Conservation (phyloP, 2,888 invertebrate genomes). For the Drosophila acutilabella region DNA sequence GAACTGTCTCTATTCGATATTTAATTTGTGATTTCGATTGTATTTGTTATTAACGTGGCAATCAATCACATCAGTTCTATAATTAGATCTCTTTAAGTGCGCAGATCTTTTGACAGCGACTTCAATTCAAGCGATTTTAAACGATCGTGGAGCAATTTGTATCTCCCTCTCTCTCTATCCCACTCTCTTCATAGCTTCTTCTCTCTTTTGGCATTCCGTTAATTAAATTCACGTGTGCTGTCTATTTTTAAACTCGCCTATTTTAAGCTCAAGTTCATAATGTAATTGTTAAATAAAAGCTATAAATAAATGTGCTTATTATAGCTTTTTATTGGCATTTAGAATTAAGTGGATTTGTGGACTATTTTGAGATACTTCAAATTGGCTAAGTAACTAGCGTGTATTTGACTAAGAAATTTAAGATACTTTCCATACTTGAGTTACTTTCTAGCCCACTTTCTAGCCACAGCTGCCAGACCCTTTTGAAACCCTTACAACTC, state of each 20-base stretch:
- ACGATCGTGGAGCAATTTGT: not conserved
- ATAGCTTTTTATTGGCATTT: not conserved
- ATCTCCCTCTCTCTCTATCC: not conserved
- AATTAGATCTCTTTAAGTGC: slow-evolving; percentile 25
- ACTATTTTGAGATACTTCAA: not conserved
- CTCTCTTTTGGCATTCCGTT: not conserved
- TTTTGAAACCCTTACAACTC: not conserved
- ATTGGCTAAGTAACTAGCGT: too few relatives aligned
- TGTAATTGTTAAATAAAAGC: slow-evolving; percentile 6
- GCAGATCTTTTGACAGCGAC: slow-evolving; percentile 35
- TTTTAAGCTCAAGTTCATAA: slow-evolving; percentile 16
- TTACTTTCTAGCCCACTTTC: too few relatives aligned
- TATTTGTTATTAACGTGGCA: slow-evolving; percentile 16
- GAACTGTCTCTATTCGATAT: slow-evolving; percentile 33
- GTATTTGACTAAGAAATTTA: too few relatives aligned
- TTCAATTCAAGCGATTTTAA: slow-evolving; percentile 2
- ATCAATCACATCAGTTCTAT: slow-evolving; percentile 44
- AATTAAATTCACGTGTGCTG: not conserved
- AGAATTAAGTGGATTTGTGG: not conserved
- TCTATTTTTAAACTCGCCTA: slow-evolving; percentile 15
- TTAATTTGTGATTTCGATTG: not conserved
- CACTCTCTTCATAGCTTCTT: not conserved
- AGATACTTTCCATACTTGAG: too few relatives aligned
- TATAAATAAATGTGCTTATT: not conserved
- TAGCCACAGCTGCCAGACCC: not conserved